A percentile compares a stretch with the other conserved stretches of the same genome.
Evolutionary conservation across 2,888 invertebrate genomes (phyloP).

Genomic region (Hybos culiciformis): DNA sequence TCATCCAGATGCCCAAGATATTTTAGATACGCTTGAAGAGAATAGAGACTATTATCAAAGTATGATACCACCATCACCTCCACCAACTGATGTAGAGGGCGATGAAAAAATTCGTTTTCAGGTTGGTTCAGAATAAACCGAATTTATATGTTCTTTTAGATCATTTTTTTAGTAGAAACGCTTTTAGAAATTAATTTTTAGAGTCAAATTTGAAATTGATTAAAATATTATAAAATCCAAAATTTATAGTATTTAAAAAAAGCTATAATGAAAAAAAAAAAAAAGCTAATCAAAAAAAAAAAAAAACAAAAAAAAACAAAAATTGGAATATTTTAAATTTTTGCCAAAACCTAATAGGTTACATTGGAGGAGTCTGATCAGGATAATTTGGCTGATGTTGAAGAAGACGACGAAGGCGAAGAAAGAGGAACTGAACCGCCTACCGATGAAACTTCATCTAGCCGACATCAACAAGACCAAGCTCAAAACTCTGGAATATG

Average conservation of each 20-base stretch:
- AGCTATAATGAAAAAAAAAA: background rate
- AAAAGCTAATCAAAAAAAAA: background rate
- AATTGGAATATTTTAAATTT: too few relatives aligned
- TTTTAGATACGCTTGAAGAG: conserved; percentile 93
- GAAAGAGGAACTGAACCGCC: conserved; percentile 13
- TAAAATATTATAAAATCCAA: background rate
- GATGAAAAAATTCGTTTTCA: conserved; percentile 63
- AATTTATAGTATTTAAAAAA: too few relatives aligned
- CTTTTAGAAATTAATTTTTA: background rate
- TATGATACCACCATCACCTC: conserved; percentile 90
- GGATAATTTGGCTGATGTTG: conserved; percentile 46
- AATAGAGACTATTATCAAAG: conserved; percentile 95
- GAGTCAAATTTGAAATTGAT: background rate
- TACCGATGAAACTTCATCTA: conserved; percentile 6
- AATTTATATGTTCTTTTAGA: background rate
- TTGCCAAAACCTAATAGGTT: too few relatives aligned
- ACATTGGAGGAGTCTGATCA: conserved; percentile 62
- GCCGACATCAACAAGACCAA: conserved; percentile 22
- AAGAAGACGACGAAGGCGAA: conserved; percentile 37
- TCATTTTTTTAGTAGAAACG: background rate
- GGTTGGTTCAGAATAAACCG: conserved; percentile 34
- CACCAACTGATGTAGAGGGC: conserved; percentile 48
- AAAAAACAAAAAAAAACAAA: background rate
- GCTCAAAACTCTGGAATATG: conserved; percentile 62
- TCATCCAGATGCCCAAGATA: conserved; percentile 97